phyloP scores from a whole-genome alignment of 1,140 invertebrate genomes.

The Drosophila yakuba region DNA sequence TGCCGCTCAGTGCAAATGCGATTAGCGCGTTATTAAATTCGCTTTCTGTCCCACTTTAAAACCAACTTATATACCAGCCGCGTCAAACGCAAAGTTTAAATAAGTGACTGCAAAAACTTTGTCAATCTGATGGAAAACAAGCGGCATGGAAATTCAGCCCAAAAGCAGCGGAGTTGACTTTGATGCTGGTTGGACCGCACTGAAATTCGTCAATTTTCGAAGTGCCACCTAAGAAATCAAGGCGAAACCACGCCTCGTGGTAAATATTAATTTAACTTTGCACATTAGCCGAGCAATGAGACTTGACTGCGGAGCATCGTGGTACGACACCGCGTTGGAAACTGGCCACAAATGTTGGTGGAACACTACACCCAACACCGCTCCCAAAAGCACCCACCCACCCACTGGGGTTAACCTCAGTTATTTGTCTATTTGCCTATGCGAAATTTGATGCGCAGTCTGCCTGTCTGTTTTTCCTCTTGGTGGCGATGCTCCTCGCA shows the following conservation, averaged over 20 bases:
- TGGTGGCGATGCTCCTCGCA: slow-evolving; percentile 18
- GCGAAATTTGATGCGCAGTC: slow-evolving; percentile 54
- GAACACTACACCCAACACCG: no score
- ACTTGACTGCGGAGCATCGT: slow-evolving; percentile 41
- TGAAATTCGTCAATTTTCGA: slow-evolving; percentile 70
- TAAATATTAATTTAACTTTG: slow-evolving; percentile 82
- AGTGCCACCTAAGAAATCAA: slow-evolving; percentile 20
- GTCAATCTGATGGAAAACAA: slow-evolving; percentile 64
- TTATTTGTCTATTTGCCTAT: slow-evolving; percentile 63
- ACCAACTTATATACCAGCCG: not conserved
- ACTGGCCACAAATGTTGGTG: slow-evolving; percentile 27
- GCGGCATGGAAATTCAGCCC: slow-evolving; percentile 22
- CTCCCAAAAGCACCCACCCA: not conserved
- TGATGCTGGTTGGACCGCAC: slow-evolving; percentile 63
- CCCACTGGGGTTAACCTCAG: slow-evolving; percentile 5
- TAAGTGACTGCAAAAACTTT: slow-evolving; percentile 74
- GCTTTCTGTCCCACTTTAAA: not conserved
- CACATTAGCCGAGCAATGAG: slow-evolving; percentile 70
- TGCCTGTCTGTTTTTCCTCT: slow-evolving; percentile 5
- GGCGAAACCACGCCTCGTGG: slow-evolving; percentile 35
- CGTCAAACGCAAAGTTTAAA: slow-evolving; percentile 62
- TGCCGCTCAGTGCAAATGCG: slow-evolving; percentile 26
- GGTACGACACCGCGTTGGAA: slow-evolving; percentile 9
- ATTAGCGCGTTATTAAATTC: slow-evolving; percentile 46
- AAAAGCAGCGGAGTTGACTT: slow-evolving; percentile 65